Conservation (phyloP, 2,113 vertebrate species). For the Pionites leucogaster region DNA sequence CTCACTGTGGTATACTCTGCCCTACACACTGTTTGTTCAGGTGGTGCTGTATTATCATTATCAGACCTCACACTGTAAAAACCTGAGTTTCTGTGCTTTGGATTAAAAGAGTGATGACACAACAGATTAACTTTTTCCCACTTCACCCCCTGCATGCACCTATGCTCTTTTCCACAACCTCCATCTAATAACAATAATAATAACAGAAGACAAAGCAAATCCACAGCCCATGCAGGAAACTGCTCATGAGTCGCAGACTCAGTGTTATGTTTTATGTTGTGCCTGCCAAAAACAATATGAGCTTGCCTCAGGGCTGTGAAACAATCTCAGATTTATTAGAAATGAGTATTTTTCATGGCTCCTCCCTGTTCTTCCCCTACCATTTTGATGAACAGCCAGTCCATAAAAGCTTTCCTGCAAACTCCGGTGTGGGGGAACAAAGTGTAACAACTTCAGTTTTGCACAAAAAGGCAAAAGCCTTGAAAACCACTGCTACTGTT, state of each 20-base stretch:
- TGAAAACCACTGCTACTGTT: neutral
- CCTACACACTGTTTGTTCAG: constrained; percentile 51
- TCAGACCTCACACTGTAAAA: constrained; percentile 57
- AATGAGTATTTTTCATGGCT: constrained; percentile 53
- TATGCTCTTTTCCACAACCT: constrained; percentile 39
- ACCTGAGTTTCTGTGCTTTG: constrained; percentile 38
- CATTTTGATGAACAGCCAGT: neutral
- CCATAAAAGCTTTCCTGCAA: constrained; percentile 3
- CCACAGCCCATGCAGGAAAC: constrained; percentile 64
- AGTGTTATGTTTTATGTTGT: constrained; percentile 55
- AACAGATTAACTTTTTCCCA: constrained; percentile 70
- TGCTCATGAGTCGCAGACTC: constrained; percentile 39
- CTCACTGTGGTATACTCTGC: neutral
- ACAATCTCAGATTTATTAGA: constrained; percentile 54
- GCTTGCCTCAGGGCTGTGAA: constrained; percentile 51
- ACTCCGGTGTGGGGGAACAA: neutral
- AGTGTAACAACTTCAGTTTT: neutral
- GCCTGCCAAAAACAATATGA: constrained; percentile 67
- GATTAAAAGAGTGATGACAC: constrained; percentile 62
- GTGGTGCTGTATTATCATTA: constrained; percentile 61
- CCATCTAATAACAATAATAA: constrained; percentile 55
- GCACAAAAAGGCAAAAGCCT: neutral
- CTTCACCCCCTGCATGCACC: neutral
- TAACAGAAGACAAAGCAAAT: constrained; percentile 50
- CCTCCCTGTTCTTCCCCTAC: neutral